Evolutionary conservation across 2,797 vertebrate species (phyloP), one percentile per base, ranked within the genome.

Genomic region (Threskiornis aethiopicus): DNA sequence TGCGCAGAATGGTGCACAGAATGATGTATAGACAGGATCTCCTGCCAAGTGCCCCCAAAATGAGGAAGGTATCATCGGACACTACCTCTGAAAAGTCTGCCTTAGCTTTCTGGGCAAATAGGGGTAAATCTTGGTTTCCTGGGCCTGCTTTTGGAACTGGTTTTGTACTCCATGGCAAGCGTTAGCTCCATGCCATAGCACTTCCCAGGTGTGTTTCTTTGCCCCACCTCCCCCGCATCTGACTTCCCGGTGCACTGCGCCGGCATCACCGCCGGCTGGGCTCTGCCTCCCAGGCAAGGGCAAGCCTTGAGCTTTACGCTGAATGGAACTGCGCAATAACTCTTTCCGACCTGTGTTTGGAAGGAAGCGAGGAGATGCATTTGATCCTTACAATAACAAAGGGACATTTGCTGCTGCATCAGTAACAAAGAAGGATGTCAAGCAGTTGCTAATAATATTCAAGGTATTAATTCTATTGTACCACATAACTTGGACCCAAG

Each of bases 191-290:
- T 17, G 55, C 26, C 10, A 9, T 9, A 11, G 49, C 22, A 37
- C 18, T 58, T 57, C 11, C 42, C 9, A 28, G 33, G 12, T 15
- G 33, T 16, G 67, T 62, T 72, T 54, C 46, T 52, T 16, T 59
- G 57, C 46, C 39, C 64, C 26, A 0, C 16, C 11, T 71, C 31
- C 44, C 55, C 24, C 46, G 47, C 33, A 9, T 8, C 13, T 7
- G 15, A 16, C 9, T 22, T 70, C 22, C 33, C 5, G 0, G 47
- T 5, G 47, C 29, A 3, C 55, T 10, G 42, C 2, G 16, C 4
- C 17, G 88, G 44, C 41, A 55, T 22, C 12, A 5, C 18, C 1
- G 4, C 57, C 1, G 0, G 35, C 69, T 29, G 51, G 33, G 69
- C 88, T 84, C 35, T 78, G 70, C 70, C 29, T 62, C 52, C 61